Conservation (phyloP, 2,113 vertebrate species). For the Dipodomys spectabilis region DNA sequence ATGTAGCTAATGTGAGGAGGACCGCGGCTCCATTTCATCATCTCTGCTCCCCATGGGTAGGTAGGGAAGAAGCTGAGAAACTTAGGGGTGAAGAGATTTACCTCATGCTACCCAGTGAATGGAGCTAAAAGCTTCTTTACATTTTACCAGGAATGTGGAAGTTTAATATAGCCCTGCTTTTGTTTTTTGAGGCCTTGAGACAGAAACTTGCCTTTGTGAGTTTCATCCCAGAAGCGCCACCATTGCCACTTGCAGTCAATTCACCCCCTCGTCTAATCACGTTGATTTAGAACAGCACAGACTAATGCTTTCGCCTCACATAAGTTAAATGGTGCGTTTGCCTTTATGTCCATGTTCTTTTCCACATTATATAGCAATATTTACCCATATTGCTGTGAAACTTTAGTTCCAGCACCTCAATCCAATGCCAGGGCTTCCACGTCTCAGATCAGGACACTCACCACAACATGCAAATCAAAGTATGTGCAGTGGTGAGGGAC, state of each 20-base stretch:
- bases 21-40: neutral
- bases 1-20: neutral
- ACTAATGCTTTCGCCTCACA: conserved; percentile 29
- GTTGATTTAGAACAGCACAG: neutral
- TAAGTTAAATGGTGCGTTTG: neutral
- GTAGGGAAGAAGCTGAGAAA: conserved; percentile 19
- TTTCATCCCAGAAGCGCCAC: neutral
- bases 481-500: too few relatives aligned
- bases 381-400: neutral
- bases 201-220: neutral
- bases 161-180: neutral
- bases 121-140: neutral
- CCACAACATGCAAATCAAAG: too few relatives aligned
- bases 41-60: neutral
- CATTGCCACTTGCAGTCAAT: neutral
- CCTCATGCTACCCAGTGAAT: neutral
- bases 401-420: too few relatives aligned
- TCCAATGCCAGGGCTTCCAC: too few relatives aligned
- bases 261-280: neutral
- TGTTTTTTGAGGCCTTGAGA: neutral
- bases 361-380: neutral
- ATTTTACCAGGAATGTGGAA: neutral
- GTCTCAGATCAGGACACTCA: too few relatives aligned
- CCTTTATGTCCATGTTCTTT: neutral
- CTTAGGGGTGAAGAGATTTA: neutral